Evolutionary conservation across 2,113 vertebrate genomes (phyloP).

Genomic region (Siniperca knerii): DNA sequence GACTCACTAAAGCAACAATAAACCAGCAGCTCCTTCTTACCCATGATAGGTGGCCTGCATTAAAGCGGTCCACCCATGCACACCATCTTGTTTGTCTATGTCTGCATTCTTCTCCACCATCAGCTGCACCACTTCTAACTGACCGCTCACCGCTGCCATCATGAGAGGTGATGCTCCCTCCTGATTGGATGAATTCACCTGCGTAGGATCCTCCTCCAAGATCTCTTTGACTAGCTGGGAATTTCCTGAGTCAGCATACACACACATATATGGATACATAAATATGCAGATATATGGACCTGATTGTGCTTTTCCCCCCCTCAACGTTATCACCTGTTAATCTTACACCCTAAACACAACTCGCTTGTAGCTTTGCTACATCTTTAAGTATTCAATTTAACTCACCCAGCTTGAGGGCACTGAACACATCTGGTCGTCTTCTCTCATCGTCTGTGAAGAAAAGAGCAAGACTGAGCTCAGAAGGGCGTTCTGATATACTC

Average conservation of each 20-base stretch:
- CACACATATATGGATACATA: neutral
- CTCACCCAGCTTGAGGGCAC: slow-evolving; percentile 94
- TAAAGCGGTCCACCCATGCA: slow-evolving; percentile 96
- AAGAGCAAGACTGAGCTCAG: slow-evolving; percentile 50
- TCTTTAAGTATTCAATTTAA: neutral
- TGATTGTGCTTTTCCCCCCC: neutral
- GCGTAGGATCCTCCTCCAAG: slow-evolving; percentile 90
- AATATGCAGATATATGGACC: neutral
- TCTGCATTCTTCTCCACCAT: slow-evolving; percentile 93
- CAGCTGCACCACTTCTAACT: slow-evolving; percentile 92
- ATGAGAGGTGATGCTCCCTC: slow-evolving; percentile 96
- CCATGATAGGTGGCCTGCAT: slow-evolving; percentile 99
- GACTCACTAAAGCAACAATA: neutral
- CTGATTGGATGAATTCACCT: slow-evolving; percentile 93
- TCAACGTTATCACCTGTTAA: neutral
- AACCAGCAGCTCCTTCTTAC: slow-evolving; percentile 73
- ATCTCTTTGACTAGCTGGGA: slow-evolving; percentile 95
- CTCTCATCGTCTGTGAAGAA: slow-evolving; percentile 91
- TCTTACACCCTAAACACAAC: neutral
- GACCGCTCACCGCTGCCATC: slow-evolving; percentile 95
- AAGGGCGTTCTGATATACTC: neutral
- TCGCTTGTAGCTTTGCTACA: neutral
- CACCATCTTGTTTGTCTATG: slow-evolving; percentile 92
- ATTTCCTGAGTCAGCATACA: slow-evolving; percentile 85
- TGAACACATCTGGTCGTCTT: slow-evolving; percentile 93